Conservation (phyloP, 1,140 invertebrate species). For the Saccostrea glomerata region DNA sequence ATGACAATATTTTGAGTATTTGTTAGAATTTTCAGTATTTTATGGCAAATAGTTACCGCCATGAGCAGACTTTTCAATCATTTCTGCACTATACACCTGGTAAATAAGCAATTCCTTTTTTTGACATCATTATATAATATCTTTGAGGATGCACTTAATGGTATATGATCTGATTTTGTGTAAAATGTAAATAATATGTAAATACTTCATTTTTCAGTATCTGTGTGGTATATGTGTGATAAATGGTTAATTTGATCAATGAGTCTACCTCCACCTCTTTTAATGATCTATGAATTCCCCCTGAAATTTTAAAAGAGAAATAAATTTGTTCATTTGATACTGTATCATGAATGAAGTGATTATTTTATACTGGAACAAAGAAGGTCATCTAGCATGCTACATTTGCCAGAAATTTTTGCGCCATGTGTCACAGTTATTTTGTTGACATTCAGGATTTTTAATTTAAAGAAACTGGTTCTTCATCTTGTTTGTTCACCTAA, state of each 20-base stretch:
- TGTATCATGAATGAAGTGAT: background rate
- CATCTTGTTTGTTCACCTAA: too few species aligned
- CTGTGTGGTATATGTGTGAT: constrained; percentile 11
- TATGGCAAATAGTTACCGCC: too few species aligned
- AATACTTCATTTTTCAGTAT: background rate
- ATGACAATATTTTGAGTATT: too few species aligned
- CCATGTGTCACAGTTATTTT: background rate
- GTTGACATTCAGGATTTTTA: background rate
- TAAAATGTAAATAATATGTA: constrained; percentile 4
- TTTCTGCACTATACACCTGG: too few species aligned
- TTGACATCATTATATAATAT: background rate
- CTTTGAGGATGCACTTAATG: background rate
- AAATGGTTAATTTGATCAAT: constrained; percentile 29
- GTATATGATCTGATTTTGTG: background rate
- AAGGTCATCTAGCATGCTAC: background rate
- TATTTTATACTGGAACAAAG: background rate
- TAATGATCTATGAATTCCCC: constrained; percentile 1
- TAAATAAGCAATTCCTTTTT: background rate
- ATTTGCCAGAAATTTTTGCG: background rate
- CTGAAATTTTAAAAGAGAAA: background rate
- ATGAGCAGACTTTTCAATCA: too few species aligned
- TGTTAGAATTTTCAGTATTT: too few species aligned
- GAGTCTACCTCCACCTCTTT: constrained; percentile 17
- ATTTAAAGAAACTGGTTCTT: too few species aligned
- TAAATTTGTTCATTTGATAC: background rate